A percentile compares a stretch with the other conserved stretches of the same genome.
phyloP scores from a whole-genome alignment of 2,113 vertebrate genomes.

The Prietella phreatophila region DNA sequence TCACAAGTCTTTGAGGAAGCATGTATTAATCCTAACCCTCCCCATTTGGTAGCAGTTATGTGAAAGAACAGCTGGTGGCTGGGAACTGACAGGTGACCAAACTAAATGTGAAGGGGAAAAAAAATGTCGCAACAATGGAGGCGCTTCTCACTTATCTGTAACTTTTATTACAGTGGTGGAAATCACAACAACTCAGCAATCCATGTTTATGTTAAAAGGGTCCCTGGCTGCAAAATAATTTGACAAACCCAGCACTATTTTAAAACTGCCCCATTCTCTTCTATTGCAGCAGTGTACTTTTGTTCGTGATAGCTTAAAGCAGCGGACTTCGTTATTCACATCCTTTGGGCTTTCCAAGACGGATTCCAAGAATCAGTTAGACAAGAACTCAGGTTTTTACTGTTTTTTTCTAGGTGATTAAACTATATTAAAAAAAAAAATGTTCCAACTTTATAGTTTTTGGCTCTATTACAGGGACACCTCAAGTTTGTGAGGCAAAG shows the following conservation, averaged over 20 bases:
- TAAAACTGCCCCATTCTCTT: not conserved
- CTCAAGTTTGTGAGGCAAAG: conserved; percentile 12
- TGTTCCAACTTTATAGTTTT: not conserved
- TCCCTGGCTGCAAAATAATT: not conserved
- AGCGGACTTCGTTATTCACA: not conserved
- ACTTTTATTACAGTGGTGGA: not conserved
- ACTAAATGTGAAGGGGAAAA: not conserved
- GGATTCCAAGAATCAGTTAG: not conserved
- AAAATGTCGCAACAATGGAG: not conserved
- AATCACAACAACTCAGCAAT: not conserved
- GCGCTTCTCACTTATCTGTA: not conserved
- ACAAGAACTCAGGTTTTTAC: conserved; percentile 1
- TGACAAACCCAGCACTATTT: not conserved
- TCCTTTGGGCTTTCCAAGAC: not conserved
- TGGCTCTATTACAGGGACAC: not conserved
- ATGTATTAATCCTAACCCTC: not conserved
- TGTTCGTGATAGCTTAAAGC: not conserved
- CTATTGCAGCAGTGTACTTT: not conserved
- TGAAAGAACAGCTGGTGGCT: not conserved
- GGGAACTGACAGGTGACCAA: not conserved
- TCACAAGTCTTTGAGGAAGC: not conserved
- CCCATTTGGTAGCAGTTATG: not conserved
- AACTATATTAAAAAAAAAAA: not conserved
- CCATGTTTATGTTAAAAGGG: not conserved
- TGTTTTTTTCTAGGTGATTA: not conserved